phyloP scores from a whole-genome alignment of 2,113 vertebrate species.

The Pteruthius melanotis region DNA sequence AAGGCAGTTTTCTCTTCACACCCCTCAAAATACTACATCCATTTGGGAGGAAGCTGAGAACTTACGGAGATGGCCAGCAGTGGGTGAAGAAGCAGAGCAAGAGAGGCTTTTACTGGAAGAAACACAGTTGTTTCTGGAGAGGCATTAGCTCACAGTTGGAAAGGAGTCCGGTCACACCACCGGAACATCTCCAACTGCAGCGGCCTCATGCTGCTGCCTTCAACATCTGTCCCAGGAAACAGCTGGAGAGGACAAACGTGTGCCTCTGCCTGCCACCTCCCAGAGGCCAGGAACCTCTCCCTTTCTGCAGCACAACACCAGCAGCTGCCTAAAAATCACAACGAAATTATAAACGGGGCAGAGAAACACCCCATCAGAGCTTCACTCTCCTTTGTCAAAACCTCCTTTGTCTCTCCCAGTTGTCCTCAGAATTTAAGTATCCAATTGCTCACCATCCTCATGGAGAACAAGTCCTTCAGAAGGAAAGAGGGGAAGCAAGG shows the following conservation, averaged over 20 bases:
- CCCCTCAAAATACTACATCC: neutral
- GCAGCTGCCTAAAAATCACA: neutral
- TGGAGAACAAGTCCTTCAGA: neutral
- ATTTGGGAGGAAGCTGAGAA: neutral
- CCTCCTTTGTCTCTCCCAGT: neutral
- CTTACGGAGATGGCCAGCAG: neutral
- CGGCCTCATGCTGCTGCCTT: accelerated
- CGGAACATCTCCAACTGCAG: neutral
- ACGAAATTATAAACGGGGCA: neutral
- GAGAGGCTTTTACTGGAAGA: neutral
- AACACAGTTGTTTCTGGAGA: neutral
- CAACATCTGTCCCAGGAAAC: neutral
- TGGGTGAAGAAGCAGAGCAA: neutral
- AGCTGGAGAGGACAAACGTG: neutral
- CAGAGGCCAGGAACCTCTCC: neutral
- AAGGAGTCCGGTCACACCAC: neutral
- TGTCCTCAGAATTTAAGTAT: neutral
- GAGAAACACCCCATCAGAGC: neutral
- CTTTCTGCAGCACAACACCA: neutral
- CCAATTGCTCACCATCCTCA: neutral
- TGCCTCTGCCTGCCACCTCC: neutral
- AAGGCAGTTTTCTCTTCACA: neutral
- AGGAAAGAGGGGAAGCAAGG: neutral
- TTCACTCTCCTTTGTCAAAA: neutral
- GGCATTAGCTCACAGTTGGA: conserved; percentile 25